Evolutionary conservation across 1,140 invertebrate genomes (phyloP), one percentile per base, ranked within the genome.

Genomic region (Triops cancriformis): DNA sequence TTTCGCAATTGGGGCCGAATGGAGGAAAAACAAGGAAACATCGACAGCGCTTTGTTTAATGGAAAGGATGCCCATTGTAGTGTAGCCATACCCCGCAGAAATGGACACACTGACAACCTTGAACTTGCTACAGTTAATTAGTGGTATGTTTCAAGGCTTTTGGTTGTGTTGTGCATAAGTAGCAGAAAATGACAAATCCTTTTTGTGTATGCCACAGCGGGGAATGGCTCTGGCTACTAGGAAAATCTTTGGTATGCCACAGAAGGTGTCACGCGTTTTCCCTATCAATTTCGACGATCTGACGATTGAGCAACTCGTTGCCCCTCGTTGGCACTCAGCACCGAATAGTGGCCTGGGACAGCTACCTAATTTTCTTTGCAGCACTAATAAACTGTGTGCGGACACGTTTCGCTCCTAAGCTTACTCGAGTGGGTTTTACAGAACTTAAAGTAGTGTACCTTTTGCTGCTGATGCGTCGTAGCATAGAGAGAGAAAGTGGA

Each of bases 401-500:
- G n/a, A n/a, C 31, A 37, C 7, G 31, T 37, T 37, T 2, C 2
- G 31, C 31, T 37, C 31, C 2, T 37, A 37, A 37, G 31, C 31
- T 2, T n/a, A 26, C 26, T 75, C 45, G 26, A 75, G 74, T 43
- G 51, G n/a, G 51, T 2, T 64, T 64, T 23, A 64, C 18, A 23
- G 7, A 6, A n/a, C 18, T 23, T 64, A 64, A 45, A 37, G 31
- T 37, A 37, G 31, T 37, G 51, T 64, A 23, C 51, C 51, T 1
- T n/a, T 37, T 37, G 31, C 31, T 64, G 51, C 18, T 64, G 14
- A 64, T 64, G 51, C 51, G 51, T 64, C 9, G 51, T 23, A 64
- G 51, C 51, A 18, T 4, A 37, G 51, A 64, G 51, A 64, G 51
- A 64, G 74, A 75, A 75, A 75, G 74, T 75, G 41, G 31, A 27